Evolutionary conservation across 2,797 vertebrate species (phyloP).

Genomic region (Heliangelus exortis): DNA sequence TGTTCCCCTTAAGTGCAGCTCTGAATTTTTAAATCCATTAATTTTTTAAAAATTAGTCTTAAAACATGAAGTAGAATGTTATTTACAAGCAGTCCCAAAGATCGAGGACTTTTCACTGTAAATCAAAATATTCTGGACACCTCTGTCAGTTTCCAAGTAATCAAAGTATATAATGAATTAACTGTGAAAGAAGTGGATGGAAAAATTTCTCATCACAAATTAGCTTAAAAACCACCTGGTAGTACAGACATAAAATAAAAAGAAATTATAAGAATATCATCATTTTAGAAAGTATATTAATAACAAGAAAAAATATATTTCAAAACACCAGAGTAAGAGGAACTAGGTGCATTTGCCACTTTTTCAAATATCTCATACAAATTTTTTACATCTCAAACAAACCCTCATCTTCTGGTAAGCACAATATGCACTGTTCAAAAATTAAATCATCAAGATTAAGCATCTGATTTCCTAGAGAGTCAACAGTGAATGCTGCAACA

Average conservation of each 20-base stretch:
- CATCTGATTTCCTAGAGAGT: background rate
- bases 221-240: background rate
- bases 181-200: background rate
- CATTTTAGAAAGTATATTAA: background rate
- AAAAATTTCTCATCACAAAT: background rate
- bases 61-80: background rate
- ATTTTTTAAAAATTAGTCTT: background rate
- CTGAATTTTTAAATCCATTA: background rate
- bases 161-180: background rate
- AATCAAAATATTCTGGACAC: background rate
- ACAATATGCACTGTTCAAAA: background rate
- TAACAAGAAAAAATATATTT: background rate
- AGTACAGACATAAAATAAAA: background rate
- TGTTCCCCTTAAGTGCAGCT: background rate
- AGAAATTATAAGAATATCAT: background rate
- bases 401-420: background rate
- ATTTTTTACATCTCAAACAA: background rate
- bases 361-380: background rate
- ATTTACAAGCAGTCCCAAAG: background rate
- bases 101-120: background rate
- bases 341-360: background rate
- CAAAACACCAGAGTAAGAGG: background rate
- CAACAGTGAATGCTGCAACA: background rate
- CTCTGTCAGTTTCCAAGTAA: background rate
- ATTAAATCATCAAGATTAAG: background rate